Evolutionary conservation across 2,888 invertebrate genomes (phyloP).

Genomic region (Brassicogethes aeneus): DNA sequence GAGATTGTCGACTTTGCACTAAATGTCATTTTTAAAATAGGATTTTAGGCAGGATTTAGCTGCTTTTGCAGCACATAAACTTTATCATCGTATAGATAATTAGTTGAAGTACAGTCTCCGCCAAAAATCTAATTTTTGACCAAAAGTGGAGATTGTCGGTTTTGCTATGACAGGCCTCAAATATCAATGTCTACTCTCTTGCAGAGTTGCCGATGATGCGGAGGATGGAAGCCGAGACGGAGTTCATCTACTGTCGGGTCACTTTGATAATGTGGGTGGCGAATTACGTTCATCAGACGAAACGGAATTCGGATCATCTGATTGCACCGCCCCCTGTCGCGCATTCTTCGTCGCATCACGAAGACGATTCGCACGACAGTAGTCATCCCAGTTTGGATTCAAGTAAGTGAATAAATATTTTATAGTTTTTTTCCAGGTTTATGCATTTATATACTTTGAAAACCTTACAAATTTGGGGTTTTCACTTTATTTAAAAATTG

Average conservation of each 20-base stretch:
- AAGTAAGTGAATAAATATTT: conserved; percentile 35
- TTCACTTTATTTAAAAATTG: background rate
- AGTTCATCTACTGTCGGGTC: conserved; percentile 67
- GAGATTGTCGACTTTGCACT: no score
- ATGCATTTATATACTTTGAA: no score
- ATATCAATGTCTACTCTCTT: no score
- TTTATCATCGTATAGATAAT: no score
- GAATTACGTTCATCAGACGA: conserved; percentile 70
- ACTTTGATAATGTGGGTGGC: conserved; percentile 86
- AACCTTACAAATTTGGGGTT: no score
- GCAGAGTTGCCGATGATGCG: conserved; percentile 65
- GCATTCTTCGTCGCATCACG: conserved; percentile 40
- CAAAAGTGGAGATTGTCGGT: no score
- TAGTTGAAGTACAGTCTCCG: background rate
- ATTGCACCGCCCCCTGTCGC: conserved; percentile 30
- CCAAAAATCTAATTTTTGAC: background rate
- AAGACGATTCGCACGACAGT: conserved; percentile 44
- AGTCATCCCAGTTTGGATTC: conserved; percentile 54
- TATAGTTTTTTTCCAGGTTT: background rate
- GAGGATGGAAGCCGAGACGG: conserved; percentile 60
- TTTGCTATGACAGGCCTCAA: no score
- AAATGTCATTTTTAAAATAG: no score
- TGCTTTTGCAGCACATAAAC: no score
- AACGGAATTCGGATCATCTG: conserved; percentile 42
- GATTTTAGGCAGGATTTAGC: no score